Percentiles rank a stretch among this genome's conserved stretches.
Evolutionary conservation across 1,140 invertebrate species (phyloP).

Genomic region (Campoletis sonorensis): DNA sequence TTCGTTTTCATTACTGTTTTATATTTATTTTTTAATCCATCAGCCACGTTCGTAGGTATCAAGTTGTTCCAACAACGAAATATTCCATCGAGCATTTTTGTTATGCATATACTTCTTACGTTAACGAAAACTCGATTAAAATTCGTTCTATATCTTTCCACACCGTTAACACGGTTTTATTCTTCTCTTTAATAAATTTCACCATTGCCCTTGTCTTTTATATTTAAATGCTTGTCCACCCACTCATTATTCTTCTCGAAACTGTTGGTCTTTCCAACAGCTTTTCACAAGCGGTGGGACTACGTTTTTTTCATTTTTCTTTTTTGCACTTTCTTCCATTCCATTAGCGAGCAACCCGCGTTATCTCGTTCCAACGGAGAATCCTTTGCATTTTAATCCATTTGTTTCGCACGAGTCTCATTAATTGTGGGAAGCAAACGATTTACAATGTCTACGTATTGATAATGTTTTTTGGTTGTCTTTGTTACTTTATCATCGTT

Average conservation of each 20-base stretch:
- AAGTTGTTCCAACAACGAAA: too few relatives aligned
- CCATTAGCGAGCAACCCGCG: not conserved
- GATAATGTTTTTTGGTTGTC: not conserved
- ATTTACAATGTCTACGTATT: not conserved
- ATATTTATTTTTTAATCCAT: not conserved
- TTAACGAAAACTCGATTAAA: not conserved
- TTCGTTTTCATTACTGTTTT: not conserved
- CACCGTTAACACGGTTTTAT: not conserved
- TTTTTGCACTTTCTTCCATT: not conserved
- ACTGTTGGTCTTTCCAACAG: not conserved
- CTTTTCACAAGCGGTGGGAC: not conserved
- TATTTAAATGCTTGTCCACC: slow-evolving; percentile 30
- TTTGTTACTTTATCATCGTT: not conserved
- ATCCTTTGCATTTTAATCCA: not conserved
- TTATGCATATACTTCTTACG: too few relatives aligned
- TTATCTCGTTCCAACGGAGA: too few relatives aligned
- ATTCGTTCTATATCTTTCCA: not conserved
- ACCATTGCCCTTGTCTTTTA: not conserved
- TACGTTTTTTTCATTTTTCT: too few relatives aligned
- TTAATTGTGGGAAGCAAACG: not conserved
- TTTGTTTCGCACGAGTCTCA: not conserved
- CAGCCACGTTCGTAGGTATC: not conserved
- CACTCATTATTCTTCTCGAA: not conserved
- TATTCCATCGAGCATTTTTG: too few relatives aligned
- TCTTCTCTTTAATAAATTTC: slow-evolving; percentile 6